These are phyloP conservation scores for Progne subis DNA, from an alignment of 2,113 vertebrate species.

Conservation along the genomic window DNA sequence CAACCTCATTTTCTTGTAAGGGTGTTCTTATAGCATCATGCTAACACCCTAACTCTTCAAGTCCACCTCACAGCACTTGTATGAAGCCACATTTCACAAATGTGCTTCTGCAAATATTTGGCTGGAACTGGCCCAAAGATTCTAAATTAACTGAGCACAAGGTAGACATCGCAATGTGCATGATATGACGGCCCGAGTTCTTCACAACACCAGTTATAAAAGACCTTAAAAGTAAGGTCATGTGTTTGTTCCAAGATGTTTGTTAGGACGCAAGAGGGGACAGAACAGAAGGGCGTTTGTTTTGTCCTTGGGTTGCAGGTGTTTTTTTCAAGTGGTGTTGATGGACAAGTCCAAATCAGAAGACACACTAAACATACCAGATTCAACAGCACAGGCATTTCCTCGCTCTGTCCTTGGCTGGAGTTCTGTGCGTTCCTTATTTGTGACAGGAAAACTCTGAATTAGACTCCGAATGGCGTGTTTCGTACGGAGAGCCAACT, in stretches of 20 bases:
- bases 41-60: neutral
- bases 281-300: neutral
- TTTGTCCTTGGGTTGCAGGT: neutral
- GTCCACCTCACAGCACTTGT: neutral
- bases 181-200: neutral
- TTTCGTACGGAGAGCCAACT: conserved; percentile 77
- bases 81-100: neutral
- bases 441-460: conserved; percentile 86
- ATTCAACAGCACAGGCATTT: conserved; percentile 72
- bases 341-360: neutral
- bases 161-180: rapidly evolving
- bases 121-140: neutral
- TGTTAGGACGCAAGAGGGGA: neutral
- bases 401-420: conserved; percentile 78
- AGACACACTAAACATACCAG: conserved; percentile 74
- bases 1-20: neutral
- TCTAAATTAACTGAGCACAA: neutral
- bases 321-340: neutral
- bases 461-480: conserved; percentile 79
- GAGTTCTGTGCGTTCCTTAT: conserved; percentile 84
- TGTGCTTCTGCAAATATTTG: neutral
- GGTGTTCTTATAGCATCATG: neutral
- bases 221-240: neutral
- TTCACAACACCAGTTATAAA: neutral
- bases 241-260: neutral